phyloP scores from a whole-genome alignment of 2,888 invertebrate genomes.

The Podabrus alpinus region DNA sequence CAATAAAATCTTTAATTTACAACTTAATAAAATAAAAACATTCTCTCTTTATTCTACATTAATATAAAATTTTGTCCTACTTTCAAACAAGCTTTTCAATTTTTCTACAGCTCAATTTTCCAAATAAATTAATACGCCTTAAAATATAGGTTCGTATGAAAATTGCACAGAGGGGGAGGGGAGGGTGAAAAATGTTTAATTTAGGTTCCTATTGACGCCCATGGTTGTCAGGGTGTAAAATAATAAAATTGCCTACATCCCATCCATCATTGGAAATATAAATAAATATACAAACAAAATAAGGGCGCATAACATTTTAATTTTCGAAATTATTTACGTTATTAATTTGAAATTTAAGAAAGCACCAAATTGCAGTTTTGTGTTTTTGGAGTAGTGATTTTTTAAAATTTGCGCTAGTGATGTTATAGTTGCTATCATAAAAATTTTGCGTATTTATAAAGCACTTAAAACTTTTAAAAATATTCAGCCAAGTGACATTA shows the following conservation, averaged over 20 bases:
- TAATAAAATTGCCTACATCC: background rate
- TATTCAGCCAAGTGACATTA: too few species aligned
- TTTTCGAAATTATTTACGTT: background rate
- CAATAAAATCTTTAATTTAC: constrained; percentile 52
- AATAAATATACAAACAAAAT: background rate
- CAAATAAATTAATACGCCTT: constrained; percentile 3
- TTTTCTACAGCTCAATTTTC: constrained; percentile 25
- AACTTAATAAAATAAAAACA: constrained; percentile 37
- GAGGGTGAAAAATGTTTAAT: too few species aligned
- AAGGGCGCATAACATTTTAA: background rate
- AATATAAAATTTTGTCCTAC: constrained; percentile 26
- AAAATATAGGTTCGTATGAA: background rate
- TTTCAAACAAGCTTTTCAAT: constrained; percentile 25
- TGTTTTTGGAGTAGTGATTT: background rate
- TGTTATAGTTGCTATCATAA: too few species aligned
- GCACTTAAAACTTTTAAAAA: too few species aligned
- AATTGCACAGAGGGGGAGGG: background rate
- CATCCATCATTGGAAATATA: background rate
- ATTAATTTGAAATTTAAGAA: background rate
- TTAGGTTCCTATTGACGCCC: too few species aligned
- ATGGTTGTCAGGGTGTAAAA: background rate
- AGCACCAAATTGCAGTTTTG: background rate
- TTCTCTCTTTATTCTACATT: constrained; percentile 24
- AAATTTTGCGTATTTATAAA: too few species aligned
- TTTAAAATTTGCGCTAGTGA: too few species aligned